These are phyloP conservation scores for Pyrrhosoma nymphula DNA, from an alignment of 2,888 invertebrate genomes.

Conservation along the genomic window DNA sequence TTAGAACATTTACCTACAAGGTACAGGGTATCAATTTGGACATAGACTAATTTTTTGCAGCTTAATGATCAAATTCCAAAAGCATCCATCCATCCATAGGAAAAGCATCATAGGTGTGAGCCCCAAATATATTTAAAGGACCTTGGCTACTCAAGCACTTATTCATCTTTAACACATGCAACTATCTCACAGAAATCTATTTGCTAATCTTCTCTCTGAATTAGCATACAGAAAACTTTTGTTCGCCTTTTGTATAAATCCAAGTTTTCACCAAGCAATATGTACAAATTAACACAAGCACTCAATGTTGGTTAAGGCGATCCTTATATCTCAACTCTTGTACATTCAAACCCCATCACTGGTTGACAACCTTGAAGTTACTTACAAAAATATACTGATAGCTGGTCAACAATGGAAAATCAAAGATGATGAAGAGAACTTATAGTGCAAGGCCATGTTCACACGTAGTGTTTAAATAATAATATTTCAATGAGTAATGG, in stretches of 20 bases:
- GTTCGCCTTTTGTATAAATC: neutral
- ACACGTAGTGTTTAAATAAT: neutral
- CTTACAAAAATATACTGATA: neutral
- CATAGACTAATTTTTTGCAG: neutral
- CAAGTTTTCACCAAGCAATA: conserved; percentile 30
- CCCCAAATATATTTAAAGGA: conserved; percentile 34
- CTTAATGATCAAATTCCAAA: neutral
- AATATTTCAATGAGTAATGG: neutral
- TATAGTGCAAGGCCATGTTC: neutral
- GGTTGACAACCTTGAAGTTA: conserved; percentile 62
- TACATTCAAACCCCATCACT: conserved; percentile 63
- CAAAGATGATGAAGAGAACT: neutral
- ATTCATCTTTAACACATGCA: conserved; percentile 50
- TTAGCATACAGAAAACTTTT: conserved; percentile 11
- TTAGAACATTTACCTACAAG: neutral
- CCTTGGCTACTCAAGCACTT: conserved; percentile 57
- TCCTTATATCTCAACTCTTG: conserved; percentile 60
- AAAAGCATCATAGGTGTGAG: conserved; percentile 36
- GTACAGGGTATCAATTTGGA: neutral
- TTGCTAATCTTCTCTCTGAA: conserved; percentile 23
- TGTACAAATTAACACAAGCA: conserved; percentile 50
- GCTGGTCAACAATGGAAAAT: neutral
- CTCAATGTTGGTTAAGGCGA: neutral
- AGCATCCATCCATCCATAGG: no score
- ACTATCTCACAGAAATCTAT: conserved; percentile 39